phyloP scores from a whole-genome alignment of 23 tunicate genomes.

The Trididemnum miniatum region DNA sequence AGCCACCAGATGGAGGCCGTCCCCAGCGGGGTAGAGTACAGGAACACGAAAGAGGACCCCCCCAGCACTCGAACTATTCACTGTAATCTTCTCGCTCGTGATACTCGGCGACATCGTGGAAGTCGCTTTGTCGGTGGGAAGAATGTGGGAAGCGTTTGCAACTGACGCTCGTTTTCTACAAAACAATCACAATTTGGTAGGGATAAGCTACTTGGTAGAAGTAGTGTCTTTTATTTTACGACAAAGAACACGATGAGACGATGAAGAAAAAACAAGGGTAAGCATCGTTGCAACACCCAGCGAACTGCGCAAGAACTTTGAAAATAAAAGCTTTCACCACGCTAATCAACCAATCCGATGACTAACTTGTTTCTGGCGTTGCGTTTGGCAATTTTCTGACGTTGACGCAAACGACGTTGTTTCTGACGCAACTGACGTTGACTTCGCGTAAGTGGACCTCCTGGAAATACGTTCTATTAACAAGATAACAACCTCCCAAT shows the following conservation, averaged over 20 bases:
- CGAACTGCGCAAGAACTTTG: too few species aligned
- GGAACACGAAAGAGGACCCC: constrained; percentile 59
- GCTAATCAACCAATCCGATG: neutral
- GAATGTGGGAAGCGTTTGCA: neutral
- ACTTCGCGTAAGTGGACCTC: neutral
- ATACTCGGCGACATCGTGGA: constrained; percentile 52
- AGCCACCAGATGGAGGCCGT: constrained; percentile 71
- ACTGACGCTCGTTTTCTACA: constrained; percentile 3
- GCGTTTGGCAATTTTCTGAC: neutral
- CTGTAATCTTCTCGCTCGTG: constrained; percentile 54
- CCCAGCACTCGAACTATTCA: constrained; percentile 35
- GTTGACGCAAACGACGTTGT: constrained; percentile 34
- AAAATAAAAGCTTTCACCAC: too few species aligned
- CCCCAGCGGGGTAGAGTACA: constrained; percentile 72
- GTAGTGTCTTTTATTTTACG: too few species aligned
- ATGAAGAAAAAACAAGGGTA: too few species aligned
- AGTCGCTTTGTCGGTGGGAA: constrained; percentile 4
- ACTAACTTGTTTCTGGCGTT: constrained; percentile 27
- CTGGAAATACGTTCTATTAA: too few species aligned
- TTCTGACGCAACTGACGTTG: constrained; percentile 48
- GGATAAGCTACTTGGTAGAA: too few species aligned
- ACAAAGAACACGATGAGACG: too few species aligned
- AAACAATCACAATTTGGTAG: neutral
- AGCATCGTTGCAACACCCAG: too few species aligned
- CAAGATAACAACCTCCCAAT: too few species aligned